Base-by-base conservation (phyloP, 1,140 invertebrate species). In the Drosophila leontia region DNA sequence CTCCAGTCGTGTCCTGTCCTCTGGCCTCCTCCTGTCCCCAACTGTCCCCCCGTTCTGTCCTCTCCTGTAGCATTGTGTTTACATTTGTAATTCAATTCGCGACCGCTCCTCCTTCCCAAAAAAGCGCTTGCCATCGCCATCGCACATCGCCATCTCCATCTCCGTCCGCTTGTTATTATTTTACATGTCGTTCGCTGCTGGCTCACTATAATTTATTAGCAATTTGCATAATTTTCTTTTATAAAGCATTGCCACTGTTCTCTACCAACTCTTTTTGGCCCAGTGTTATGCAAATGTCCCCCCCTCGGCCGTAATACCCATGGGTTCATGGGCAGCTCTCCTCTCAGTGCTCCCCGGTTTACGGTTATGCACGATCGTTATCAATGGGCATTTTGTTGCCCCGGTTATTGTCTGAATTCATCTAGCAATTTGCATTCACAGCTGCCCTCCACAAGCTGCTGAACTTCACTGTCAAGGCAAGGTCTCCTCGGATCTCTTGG, bases 191-290 rank as follows among this genome's bases (percentile, higher is more conserved):
- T 78, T 88, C 81, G 85, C 65, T 76, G 81, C 65, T 79, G 81
- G 82, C 64, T 85, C 86, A 91, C 85, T 90, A 91, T 90, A 90
- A 90, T 90, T 90, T 90, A 90, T 90, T 90, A 90, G 85, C 85
- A 90, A 90, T 90, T 90, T 90, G 85, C 85, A 90, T 90, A 90
- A 90, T 90, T 90, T 90, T 90, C 85, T 82, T 90, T 90, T 75
- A 82, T 91, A 76, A 78, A 78, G 75, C 69, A 90, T 91, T 88
- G 81, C 67, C 78, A 65, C 72, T 74, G 78, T 67, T 77, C 61
- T 76, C 86, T 64, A 65, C 65, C 85, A 90, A 90, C 85, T 90
- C 85, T 85, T 88, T 90, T 80, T 34, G 34, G 61, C 26, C 48
- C 85, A 90, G 71, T 90, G 85, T 90, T 90, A 90, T 90, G 85